phyloP scores from a whole-genome alignment of 2,888 invertebrate genomes.

The Boloria euphrosyne region DNA sequence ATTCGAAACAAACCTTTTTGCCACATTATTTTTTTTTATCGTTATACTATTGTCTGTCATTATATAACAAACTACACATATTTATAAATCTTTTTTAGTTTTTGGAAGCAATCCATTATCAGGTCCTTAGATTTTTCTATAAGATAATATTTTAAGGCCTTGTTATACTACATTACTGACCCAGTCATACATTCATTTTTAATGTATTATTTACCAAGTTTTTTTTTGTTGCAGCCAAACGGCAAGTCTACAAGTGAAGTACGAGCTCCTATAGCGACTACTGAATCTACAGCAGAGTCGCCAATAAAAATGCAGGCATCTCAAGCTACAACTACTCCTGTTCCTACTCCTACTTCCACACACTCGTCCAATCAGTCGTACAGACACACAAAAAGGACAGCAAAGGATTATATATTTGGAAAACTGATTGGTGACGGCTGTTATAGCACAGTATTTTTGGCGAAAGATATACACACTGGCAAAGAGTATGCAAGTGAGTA shows the following conservation, averaged over 20 bases:
- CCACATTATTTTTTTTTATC: not conserved
- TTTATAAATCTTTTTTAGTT: not conserved
- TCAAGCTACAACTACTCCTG: slow-evolving; percentile 69
- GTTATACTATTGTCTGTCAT: slow-evolving; percentile 1
- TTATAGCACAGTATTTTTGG: slow-evolving; percentile 97
- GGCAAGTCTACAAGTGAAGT: slow-evolving; percentile 68
- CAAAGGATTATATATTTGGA: slow-evolving; percentile 96
- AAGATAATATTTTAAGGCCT: too few relatives aligned
- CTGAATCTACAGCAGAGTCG: slow-evolving; percentile 76
- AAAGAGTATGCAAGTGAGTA: slow-evolving; percentile 97
- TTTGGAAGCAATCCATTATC: too few relatives aligned
- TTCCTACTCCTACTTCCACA: slow-evolving; percentile 67
- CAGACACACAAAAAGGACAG: slow-evolving; percentile 84
- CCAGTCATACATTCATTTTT: too few relatives aligned
- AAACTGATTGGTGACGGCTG: slow-evolving; percentile 98
- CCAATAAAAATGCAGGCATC: slow-evolving; percentile 79
- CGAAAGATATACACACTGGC: slow-evolving; percentile 93
- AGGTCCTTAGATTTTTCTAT: too few relatives aligned
- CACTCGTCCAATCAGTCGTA: slow-evolving; percentile 69
- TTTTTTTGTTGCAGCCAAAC: slow-evolving; percentile 69
- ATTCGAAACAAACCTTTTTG: slow-evolving; percentile 10
- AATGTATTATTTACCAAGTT: not conserved
- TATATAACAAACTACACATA: slow-evolving; percentile 4
- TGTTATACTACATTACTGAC: too few relatives aligned
- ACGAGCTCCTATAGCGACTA: slow-evolving; percentile 80